phyloP scores from a whole-genome alignment of 2,888 invertebrate genomes.

The Spisula subtruncata region DNA sequence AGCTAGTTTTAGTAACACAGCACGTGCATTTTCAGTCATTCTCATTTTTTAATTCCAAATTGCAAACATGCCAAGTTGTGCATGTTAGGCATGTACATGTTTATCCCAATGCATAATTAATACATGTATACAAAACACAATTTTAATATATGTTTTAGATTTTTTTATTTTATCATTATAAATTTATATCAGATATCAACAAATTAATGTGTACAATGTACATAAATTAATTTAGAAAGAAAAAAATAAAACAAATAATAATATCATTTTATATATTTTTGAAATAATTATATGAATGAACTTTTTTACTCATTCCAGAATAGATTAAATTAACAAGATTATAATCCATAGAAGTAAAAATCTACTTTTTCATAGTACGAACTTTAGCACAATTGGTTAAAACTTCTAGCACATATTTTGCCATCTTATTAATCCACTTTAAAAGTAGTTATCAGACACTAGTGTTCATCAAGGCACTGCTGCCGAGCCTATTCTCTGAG shows the following conservation, averaged over 20 bases:
- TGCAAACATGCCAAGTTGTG: not conserved
- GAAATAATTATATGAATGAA: constrained; percentile 3
- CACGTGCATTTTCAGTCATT: not conserved
- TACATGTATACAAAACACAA: not conserved
- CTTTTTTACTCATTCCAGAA: not conserved
- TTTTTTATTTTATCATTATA: constrained; percentile 15
- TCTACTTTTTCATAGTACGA: not conserved
- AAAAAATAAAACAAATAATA: constrained; percentile 18
- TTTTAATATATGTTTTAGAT: not conserved
- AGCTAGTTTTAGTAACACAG: not conserved
- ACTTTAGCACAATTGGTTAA: not conserved
- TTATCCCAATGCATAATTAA: not conserved
- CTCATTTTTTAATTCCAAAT: too few relatives aligned
- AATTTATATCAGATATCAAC: constrained; percentile 17
- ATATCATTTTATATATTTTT: not conserved
- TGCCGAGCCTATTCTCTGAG: constrained; percentile 88
- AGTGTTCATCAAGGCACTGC: constrained; percentile 71
- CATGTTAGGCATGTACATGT: not conserved
- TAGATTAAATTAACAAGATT: not conserved
- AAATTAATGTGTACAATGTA: constrained; percentile 16
- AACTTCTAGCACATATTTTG: constrained; percentile 8
- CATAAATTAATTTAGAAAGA: constrained; percentile 18
- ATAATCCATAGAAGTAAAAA: not conserved
- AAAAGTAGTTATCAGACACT: not conserved
- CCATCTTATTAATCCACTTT: not conserved